Evolutionary conservation across 2,888 invertebrate genomes (phyloP), one percentile per base, ranked within the genome.

Genomic region (Sthenelais limicola): DNA sequence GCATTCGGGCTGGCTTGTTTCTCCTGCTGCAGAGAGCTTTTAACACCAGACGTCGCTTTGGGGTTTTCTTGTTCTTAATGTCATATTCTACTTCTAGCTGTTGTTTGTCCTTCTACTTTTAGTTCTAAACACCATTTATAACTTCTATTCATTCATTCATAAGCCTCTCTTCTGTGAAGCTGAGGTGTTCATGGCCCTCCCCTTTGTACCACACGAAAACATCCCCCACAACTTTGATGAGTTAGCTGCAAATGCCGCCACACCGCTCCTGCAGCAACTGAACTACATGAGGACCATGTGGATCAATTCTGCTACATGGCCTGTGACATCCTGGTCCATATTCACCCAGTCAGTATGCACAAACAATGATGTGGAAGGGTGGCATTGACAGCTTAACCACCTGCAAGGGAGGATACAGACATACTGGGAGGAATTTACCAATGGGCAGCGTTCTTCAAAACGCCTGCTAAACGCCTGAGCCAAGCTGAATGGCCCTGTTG

Each of bases 291-390:
- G 15, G 21, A 28, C 24, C 24, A 49, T 12, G 5, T 68, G 28
- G 30, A 3, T 72, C n/a, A 4, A 9, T 18, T 26, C 28, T n/a
- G 15, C 26, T 2, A 3, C 21, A 3, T 67, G 70, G 70, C 9
- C 4, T n/a, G 4, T 38, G 7, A 18, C 9, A 15, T 26, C 4
- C 12, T 70, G 70, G 56, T 24, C 32, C n/a, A 32, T 70, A 18
- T 72, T 68, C 35, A 18, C 18, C 15, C 48, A 24, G 15, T 12
- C 32, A 5, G 48, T 72, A 2, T 35, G 72, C 21, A 72, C 72
- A 1, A 72, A 72, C 54, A 72, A 72, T 30, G 68, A 72, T 43
- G 12, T 49, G 26, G 68, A 72, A 33, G 72, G 68, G 5, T 72
- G 72, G 72, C 72, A 72, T 43, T 26, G 52, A 1, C 51, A 43